phyloP scores from a whole-genome alignment of 2,888 invertebrate genomes.

The Hanleya hanleyi region DNA sequence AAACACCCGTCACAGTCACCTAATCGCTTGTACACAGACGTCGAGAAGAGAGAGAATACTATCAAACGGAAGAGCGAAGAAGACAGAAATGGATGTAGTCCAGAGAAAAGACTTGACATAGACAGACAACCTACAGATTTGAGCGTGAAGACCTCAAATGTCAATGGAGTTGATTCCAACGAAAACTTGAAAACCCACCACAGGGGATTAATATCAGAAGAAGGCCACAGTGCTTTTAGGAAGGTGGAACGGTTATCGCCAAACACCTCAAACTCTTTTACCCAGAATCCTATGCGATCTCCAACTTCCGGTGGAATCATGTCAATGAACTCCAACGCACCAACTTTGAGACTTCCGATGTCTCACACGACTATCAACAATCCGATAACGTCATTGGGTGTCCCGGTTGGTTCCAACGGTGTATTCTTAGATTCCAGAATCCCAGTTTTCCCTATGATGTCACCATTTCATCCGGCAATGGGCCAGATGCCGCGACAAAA shows the following conservation, averaged over 20 bases:
- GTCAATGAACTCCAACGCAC: neutral
- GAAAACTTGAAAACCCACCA: neutral
- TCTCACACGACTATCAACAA: too few species aligned
- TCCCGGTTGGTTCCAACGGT: neutral
- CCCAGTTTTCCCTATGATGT: neutral
- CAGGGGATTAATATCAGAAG: neutral
- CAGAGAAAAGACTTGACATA: neutral
- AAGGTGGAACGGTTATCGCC: conserved; percentile 52
- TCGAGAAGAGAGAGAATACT: neutral
- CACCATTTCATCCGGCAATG: neutral
- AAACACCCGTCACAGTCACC: neutral
- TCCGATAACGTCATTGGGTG: neutral
- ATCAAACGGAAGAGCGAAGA: neutral
- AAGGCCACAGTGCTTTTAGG: conserved; percentile 59
- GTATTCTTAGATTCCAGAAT: neutral
- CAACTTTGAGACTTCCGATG: neutral
- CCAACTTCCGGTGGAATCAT: neutral
- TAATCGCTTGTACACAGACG: neutral
- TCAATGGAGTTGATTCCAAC: neutral
- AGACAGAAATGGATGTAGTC: neutral
- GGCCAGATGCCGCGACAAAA: neutral
- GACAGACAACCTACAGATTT: neutral
- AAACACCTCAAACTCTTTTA: neutral
- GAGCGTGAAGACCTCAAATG: neutral
- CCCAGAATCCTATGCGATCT: neutral